These are phyloP conservation scores for Gastrophryne carolinensis DNA, from an alignment of 2,797 vertebrate genomes.

Conservation along the genomic window DNA sequence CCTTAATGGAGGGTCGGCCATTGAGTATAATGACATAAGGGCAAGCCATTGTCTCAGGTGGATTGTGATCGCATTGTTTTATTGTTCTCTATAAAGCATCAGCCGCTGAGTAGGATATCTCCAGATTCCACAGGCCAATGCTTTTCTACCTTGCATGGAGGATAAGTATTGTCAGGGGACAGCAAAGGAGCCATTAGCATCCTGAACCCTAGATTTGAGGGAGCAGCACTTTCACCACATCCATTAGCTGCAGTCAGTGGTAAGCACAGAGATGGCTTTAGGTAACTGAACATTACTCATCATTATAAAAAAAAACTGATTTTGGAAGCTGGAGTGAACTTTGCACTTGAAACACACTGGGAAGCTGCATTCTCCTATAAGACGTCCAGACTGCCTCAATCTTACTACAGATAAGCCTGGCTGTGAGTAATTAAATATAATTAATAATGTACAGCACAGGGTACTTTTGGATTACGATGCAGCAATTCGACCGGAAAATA, in stretches of 20 bases:
- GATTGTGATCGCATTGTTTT: conserved; percentile 25
- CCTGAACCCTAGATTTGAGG: conserved; percentile 58
- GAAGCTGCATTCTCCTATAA: neutral
- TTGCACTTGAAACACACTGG: neutral
- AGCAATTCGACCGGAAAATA: conserved; percentile 23
- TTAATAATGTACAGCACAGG: conserved; percentile 26
- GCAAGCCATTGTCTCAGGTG: conserved; percentile 18
- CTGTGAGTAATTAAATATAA: conserved; percentile 22
- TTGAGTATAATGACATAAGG: conserved; percentile 10
- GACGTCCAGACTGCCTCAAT: conserved; percentile 5
- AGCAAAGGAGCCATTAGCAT: conserved; percentile 70
- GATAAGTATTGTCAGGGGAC: conserved; percentile 66
- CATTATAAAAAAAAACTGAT: neutral
- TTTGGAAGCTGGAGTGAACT: neutral
- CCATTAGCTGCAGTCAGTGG: conserved; percentile 46
- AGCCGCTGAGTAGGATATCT: conserved; percentile 37
- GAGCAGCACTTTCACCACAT: conserved; percentile 68
- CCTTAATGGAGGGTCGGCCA: conserved; percentile 24
- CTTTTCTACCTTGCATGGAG: conserved; percentile 60
- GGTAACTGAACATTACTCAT: conserved; percentile 24
- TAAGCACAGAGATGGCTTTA: conserved; percentile 14
- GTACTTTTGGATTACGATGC: neutral
- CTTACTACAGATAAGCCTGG: conserved; percentile 6
- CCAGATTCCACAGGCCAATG: conserved; percentile 57
- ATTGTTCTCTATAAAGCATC: conserved; percentile 26